These are phyloP conservation scores for Zosterops pallidus DNA, from an alignment of 2,113 vertebrate species.

Conservation along the genomic window DNA sequence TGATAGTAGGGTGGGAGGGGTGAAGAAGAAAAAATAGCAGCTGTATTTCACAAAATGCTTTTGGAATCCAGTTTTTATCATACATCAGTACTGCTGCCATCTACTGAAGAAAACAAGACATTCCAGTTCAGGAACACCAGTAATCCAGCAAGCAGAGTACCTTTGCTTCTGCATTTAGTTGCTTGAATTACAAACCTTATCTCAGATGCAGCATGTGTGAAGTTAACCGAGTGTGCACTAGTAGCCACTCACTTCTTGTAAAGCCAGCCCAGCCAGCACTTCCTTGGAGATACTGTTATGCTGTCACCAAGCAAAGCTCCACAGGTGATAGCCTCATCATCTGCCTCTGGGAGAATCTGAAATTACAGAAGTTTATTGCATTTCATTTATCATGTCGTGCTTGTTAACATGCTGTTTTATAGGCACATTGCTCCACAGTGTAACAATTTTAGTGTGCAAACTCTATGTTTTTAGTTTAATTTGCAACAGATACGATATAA, in stretches of 20 bases:
- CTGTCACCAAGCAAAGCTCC: conserved; percentile 41
- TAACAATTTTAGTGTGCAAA: conserved; percentile 71
- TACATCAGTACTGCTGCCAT: conserved; percentile 5
- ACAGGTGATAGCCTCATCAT: conserved; percentile 55
- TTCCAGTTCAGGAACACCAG: background rate
- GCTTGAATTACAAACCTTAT: background rate
- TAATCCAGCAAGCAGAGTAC: background rate
- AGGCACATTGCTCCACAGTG: conserved; percentile 68
- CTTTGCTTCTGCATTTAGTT: background rate
- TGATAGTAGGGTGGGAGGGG: fast-evolving
- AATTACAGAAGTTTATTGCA: conserved; percentile 68
- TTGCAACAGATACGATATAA: conserved; percentile 74
- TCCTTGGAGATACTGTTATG: background rate
- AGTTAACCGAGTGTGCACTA: fast-evolving
- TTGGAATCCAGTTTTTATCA: background rate
- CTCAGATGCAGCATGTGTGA: background rate
- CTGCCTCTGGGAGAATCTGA: conserved; percentile 59
- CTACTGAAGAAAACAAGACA: background rate
- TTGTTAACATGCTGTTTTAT: conserved; percentile 80
- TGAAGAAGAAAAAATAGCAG: background rate
- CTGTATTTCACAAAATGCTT: background rate
- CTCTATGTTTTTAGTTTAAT: conserved; percentile 73
- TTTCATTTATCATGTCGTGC: conserved; percentile 68
- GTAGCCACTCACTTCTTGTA: background rate
- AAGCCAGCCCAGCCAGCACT: background rate